These are phyloP conservation scores for Chelonia mydas DNA, from an alignment of 2,797 vertebrate species.

Conservation along the genomic window DNA sequence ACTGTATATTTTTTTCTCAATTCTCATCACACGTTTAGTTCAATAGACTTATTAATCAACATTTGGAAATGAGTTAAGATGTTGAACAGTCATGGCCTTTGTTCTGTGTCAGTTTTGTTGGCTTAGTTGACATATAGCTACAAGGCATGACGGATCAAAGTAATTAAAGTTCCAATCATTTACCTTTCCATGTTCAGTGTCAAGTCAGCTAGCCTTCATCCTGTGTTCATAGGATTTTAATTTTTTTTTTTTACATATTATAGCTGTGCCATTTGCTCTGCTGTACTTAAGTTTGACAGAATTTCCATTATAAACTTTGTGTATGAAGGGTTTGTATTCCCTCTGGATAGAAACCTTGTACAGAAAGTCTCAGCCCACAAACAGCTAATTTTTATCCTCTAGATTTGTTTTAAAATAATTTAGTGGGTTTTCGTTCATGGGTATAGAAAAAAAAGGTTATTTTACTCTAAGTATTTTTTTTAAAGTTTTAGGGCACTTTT, in stretches of 20 bases:
- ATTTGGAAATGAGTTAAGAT: constrained; percentile 87
- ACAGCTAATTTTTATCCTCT: background rate
- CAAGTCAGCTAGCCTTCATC: constrained; percentile 86
- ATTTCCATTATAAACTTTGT: constrained; percentile 71
- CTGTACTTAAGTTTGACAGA: constrained; percentile 65
- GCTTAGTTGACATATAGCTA: constrained; percentile 90
- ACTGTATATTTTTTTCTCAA: constrained; percentile 48
- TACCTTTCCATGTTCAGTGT: constrained; percentile 91
- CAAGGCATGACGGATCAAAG: constrained; percentile 93
- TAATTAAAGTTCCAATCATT: constrained; percentile 98
- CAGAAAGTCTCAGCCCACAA: constrained; percentile 16
- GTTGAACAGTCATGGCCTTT: constrained; percentile 88
- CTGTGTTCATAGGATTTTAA: constrained; percentile 78
- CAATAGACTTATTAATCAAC: constrained; percentile 87
- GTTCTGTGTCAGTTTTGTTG: constrained; percentile 89
- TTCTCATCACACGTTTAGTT: constrained; percentile 70
- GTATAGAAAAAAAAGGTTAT: background rate
- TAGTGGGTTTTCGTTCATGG: background rate
- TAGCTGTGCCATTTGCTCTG: constrained; percentile 59
- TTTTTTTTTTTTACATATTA: constrained; percentile 83
- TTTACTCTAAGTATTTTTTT: background rate
- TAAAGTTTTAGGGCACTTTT: background rate
- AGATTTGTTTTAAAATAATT: constrained; percentile 14
- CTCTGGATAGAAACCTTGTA: constrained; percentile 44
- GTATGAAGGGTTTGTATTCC: constrained; percentile 36